A percentile compares a stretch with the other conserved stretches of the same genome.
phyloP scores from a whole-genome alignment of 2,888 invertebrate species.

The Boloria euphrosyne region DNA sequence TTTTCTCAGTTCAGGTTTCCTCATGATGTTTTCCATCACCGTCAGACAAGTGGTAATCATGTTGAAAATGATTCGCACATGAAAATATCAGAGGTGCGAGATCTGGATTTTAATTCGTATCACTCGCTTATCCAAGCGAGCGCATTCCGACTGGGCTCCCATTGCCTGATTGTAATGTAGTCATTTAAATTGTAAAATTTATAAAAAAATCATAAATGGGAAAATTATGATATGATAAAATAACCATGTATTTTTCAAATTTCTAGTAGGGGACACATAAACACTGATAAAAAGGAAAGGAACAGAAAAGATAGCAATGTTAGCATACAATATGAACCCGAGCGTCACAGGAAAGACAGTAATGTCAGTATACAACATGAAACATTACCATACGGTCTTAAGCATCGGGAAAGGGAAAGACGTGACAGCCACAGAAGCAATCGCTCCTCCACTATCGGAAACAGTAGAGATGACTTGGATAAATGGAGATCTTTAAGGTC shows the following conservation, averaged over 20 bases:
- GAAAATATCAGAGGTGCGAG: no score
- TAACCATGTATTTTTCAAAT: conserved; percentile 54
- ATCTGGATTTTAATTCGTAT: no score
- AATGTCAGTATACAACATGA: conserved; percentile 70
- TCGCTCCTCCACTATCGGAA: conserved; percentile 73
- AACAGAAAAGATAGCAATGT: conserved; percentile 69
- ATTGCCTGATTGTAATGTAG: no score
- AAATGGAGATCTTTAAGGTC: conserved; percentile 75
- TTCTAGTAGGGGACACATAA: conserved; percentile 71
- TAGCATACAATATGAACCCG: conserved; percentile 63
- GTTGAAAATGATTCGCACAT: no score
- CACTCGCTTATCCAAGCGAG: no score
- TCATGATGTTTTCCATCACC: no score
- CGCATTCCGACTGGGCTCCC: no score
- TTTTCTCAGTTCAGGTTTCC: no score
- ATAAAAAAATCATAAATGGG: background rate
- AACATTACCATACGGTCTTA: conserved; percentile 55
- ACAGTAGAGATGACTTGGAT: conserved; percentile 75
- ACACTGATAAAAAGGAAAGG: conserved; percentile 67
- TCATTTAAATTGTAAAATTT: background rate
- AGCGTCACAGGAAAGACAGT: conserved; percentile 65
- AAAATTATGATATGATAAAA: no score
- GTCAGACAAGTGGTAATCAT: no score
- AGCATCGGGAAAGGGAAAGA: conserved; percentile 65
- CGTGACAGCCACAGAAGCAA: conserved; percentile 73